Evolutionary conservation across 2,888 invertebrate genomes (phyloP).

Genomic region (Lycophotia porphyrea): DNA sequence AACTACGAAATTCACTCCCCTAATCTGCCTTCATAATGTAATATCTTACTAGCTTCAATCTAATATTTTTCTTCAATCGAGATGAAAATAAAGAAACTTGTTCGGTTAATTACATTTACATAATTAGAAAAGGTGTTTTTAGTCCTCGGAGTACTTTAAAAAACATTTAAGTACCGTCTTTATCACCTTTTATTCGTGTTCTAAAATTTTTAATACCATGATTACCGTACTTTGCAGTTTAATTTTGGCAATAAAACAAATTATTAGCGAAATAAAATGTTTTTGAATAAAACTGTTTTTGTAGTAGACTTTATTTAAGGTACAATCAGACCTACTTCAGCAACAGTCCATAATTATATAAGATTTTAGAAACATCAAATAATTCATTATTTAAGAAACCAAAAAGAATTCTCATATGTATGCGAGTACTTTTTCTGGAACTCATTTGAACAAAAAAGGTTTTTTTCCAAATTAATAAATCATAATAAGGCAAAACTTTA

Average conservation of each 20-base stretch:
- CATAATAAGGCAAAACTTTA: background rate
- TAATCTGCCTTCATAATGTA: background rate
- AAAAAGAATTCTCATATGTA: background rate
- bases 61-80: slow-evolving; percentile 22
- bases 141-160: slow-evolving; percentile 17
- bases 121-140: slow-evolving; percentile 32
- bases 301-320: background rate
- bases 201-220: slow-evolving; percentile 8
- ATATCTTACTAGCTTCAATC: slow-evolving; percentile 4
- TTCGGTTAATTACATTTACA: slow-evolving; percentile 52
- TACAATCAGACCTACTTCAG: background rate
- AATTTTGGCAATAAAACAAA: slow-evolving; percentile 21
- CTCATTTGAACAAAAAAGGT: background rate
- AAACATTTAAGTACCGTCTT: slow-evolving; percentile 6
- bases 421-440: background rate
- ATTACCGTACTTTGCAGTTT: slow-evolving; percentile 25
- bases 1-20: background rate
- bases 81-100: slow-evolving; percentile 25
- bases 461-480: background rate
- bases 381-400: background rate
- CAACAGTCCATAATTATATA: background rate
- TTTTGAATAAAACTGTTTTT: no score
- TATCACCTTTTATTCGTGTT: slow-evolving; percentile 41
- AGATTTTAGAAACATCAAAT: background rate
- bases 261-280: no score